A percentile compares a stretch with the other conserved stretches of the same genome.
These are phyloP conservation scores for Petrocephalus zakoni DNA, from an alignment of 2,113 vertebrate species.

Conservation along the genomic window DNA sequence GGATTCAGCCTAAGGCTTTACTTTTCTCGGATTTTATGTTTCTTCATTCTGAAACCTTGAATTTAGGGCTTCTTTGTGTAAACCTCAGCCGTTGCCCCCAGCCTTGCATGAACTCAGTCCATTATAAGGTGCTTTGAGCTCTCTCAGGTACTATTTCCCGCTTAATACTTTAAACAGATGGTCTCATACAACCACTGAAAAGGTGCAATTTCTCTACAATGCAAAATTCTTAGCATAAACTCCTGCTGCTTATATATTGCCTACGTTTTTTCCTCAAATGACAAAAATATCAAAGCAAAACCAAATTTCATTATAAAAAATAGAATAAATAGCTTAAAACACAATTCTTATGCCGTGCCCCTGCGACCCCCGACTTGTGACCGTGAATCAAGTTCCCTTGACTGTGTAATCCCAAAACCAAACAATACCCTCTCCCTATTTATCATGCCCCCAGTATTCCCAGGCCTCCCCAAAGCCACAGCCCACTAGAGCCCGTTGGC, in stretches of 20 bases:
- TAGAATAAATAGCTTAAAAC: slow-evolving; percentile 47
- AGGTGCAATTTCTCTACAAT: slow-evolving; percentile 41
- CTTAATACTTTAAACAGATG: slow-evolving; percentile 43
- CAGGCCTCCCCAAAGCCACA: slow-evolving; percentile 31
- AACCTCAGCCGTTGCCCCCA: background rate
- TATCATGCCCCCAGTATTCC: background rate
- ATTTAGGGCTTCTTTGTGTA: background rate
- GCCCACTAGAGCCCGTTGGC: slow-evolving; percentile 57
- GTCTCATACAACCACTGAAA: slow-evolving; percentile 30
- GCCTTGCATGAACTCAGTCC: slow-evolving; percentile 51
- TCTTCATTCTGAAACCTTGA: background rate
- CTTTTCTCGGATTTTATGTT: background rate
- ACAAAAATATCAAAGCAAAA: slow-evolving; percentile 45
- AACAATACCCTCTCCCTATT: background rate
- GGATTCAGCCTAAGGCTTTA: background rate
- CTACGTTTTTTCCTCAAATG: slow-evolving; percentile 32
- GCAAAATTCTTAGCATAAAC: slow-evolving; percentile 39
- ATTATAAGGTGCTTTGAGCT: slow-evolving; percentile 66
- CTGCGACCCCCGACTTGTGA: background rate
- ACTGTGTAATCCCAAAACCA: slow-evolving; percentile 22
- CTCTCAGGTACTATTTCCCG: slow-evolving; percentile 27
- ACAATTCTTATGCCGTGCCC: slow-evolving; percentile 35
- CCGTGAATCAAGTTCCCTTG: slow-evolving; percentile 16
- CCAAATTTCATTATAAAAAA: slow-evolving; percentile 43
- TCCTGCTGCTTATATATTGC: background rate